Evolutionary conservation across 1,140 invertebrate genomes (phyloP), one percentile per base, ranked within the genome.

Genomic region (Tachypleus tridentatus): DNA sequence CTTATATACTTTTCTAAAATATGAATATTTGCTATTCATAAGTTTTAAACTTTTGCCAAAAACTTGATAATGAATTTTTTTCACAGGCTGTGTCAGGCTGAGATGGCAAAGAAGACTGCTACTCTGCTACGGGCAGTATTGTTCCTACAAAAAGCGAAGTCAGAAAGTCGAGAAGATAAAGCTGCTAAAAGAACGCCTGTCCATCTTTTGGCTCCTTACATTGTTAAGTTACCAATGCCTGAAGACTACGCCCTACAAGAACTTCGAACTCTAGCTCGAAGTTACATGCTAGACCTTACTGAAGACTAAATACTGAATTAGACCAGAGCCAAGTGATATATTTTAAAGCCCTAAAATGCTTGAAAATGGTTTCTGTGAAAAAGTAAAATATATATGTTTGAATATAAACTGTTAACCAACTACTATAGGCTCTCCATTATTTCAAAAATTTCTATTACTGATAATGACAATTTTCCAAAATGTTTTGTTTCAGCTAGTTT

Each of bases 171-270:
- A 54, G 7, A 7, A 7, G 29, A 29, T 29, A 29, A 29, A 29
- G 29, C 29, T 29, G 11, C 74, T 7, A 54, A 64, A 56, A 61
- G 59, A 73, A 10, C 72, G 77, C 7, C 76, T 77, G n/a, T 74
- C 81, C 60, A 57, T 56, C 58, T 29, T 4, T 72, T 85, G 50
- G 76, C 81, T 0, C 76, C 81, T 51, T 72, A 82, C 10, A 75
- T 85, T 3, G 77, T 78, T 4, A 76, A 81, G 47, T 74, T 86
- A 59, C 84, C 84, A 4, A 77, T 86, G 64, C 84, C 84, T 47
- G 82, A 85, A 72, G 85, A 86, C 74, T 86, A 85, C 70, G 77
- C 79, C 3, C 77, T 84, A 58, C 81, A 84, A 70, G 84, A 86
- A 71, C 73, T 85, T 9, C 74, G 78, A 54, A 75, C 77, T 7